These are phyloP conservation scores for Eulemur rufifrons DNA, from an alignment of 2,113 vertebrate genomes.

Conservation along the genomic window DNA sequence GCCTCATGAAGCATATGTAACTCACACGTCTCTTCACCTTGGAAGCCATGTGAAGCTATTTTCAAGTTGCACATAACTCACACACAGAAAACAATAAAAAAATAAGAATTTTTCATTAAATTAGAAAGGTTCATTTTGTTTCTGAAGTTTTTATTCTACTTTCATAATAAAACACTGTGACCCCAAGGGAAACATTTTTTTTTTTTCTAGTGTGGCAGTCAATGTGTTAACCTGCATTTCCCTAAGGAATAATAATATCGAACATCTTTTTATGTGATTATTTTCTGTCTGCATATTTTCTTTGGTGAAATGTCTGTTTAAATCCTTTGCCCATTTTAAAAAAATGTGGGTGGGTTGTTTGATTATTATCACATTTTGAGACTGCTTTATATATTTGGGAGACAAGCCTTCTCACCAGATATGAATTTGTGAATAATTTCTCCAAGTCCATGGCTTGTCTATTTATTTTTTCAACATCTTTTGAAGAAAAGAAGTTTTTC, in stretches of 20 bases:
- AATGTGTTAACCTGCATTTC: background rate
- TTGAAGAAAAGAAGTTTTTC: background rate
- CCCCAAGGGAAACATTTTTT: too few species aligned
- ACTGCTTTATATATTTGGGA: background rate
- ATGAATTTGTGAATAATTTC: background rate
- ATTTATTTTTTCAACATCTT: background rate
- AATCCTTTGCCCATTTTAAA: background rate
- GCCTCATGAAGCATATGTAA: too few species aligned
- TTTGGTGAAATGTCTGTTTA: background rate
- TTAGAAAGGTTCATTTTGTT: too few species aligned
- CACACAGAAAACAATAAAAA: too few species aligned
- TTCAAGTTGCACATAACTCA: too few species aligned
- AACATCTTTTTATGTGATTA: background rate
- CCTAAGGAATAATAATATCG: background rate
- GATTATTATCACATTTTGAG: background rate
- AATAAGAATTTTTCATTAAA: too few species aligned
- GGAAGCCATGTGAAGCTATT: too few species aligned
- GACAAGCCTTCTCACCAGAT: background rate
- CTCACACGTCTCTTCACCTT: too few species aligned
- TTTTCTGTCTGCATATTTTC: background rate
- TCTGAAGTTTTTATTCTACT: too few species aligned
- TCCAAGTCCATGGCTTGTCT: background rate
- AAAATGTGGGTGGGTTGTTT: background rate
- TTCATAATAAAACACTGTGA: too few species aligned
- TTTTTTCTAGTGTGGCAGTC: too few species aligned